Conservation (phyloP, 1,140 invertebrate genomes). For the Solenopsis invicta region DNA sequence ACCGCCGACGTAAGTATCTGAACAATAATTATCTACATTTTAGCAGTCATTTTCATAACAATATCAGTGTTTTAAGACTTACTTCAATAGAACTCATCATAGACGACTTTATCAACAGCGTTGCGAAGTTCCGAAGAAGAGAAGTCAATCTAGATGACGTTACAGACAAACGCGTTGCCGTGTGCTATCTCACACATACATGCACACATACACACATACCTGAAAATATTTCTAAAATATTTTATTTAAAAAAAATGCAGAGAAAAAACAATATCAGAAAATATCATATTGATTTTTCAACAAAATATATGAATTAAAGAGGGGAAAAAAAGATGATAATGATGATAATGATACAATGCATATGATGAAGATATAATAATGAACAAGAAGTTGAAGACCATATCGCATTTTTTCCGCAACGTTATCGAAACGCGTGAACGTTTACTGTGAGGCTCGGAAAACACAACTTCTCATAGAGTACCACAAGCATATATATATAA, state of each 20-base stretch:
- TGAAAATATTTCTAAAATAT: not conserved
- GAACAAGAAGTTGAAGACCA: not conserved
- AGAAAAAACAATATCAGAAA: not conserved
- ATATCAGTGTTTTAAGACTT: not conserved
- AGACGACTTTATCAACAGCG: constrained; percentile 12
- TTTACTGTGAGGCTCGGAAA: not conserved
- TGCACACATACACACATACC: not conserved
- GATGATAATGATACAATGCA: not conserved
- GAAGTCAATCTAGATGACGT: not conserved
- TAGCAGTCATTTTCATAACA: not conserved
- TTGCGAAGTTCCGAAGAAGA: not conserved
- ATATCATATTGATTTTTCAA: not conserved
- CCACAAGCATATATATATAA: not conserved
- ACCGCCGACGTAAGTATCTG: not conserved
- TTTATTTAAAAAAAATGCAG: not conserved
- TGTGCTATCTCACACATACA: not conserved
- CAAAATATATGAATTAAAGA: not conserved
- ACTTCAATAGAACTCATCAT: not conserved
- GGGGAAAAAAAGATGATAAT: not conserved
- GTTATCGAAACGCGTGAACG: not conserved
- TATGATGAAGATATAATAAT: not conserved
- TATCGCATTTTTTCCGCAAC: not conserved
- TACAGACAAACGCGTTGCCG: not conserved
- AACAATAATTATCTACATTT: not conserved
- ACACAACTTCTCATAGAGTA: constrained; percentile 7